Evolutionary conservation across 2,113 vertebrate species (phyloP).

Genomic region (Brachypodius melanocephalos): DNA sequence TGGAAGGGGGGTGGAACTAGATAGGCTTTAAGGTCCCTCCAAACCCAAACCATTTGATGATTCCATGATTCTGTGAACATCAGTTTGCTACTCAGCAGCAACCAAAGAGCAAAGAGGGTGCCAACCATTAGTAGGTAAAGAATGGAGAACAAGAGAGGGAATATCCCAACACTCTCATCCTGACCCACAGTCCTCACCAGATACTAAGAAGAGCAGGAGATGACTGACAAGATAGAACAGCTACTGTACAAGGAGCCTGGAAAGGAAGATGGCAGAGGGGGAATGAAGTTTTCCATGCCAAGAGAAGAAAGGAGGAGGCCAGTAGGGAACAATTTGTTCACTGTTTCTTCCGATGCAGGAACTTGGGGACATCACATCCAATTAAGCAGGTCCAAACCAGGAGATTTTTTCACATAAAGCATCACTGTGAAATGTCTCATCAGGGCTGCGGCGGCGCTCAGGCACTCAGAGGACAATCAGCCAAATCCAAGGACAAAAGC

Average conservation of each 20-base stretch:
- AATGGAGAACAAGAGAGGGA: background rate
- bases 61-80: background rate
- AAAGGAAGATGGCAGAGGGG: background rate
- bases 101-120: background rate
- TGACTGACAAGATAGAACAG: background rate
- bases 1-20: background rate
- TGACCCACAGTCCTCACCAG: background rate
- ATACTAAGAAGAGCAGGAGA: background rate
- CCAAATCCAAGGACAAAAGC: background rate
- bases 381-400: background rate
- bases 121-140: background rate
- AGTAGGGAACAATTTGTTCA: background rate
- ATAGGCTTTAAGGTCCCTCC: background rate
- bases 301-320: background rate
- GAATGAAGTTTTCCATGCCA: background rate
- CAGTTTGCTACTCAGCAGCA: rapidly evolving
- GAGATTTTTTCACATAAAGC: background rate
- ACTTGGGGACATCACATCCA: background rate
- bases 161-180: rapidly evolving
- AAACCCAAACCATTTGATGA: background rate
- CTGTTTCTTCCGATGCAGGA: background rate
- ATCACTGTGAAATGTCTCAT: background rate
- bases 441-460: rapidly evolving
- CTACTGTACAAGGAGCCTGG: background rate
- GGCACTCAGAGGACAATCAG: rapidly evolving